A percentile compares a stretch with the other conserved stretches of the same genome.
These are phyloP conservation scores for Dione vanillae DNA, from an alignment of 2,888 invertebrate genomes.

Conservation along the genomic window DNA sequence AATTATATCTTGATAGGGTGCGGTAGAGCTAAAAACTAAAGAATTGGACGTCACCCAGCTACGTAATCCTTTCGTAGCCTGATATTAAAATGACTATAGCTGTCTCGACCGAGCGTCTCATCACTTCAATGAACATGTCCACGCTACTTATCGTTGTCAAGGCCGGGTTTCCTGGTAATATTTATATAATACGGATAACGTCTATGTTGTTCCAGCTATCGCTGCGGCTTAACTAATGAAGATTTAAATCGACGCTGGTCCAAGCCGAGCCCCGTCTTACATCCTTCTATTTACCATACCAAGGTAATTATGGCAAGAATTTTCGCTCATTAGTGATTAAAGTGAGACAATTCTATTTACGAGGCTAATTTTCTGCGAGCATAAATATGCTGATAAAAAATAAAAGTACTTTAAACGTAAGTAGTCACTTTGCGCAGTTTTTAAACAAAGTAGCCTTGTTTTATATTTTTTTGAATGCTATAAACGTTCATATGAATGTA, in stretches of 20 bases:
- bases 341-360: constrained; percentile 47
- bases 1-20: constrained; percentile 34
- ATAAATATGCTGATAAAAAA: constrained; percentile 40
- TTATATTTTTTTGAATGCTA: constrained; percentile 11
- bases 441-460: neutral
- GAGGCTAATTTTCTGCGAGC: constrained; percentile 42
- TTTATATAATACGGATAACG: constrained; percentile 55
- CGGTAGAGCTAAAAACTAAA: constrained; percentile 10
- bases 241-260: constrained; percentile 94
- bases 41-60: constrained; percentile 34
- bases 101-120: constrained; percentile 55
- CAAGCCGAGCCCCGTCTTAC: constrained; percentile 88
- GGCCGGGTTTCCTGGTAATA: constrained; percentile 64
- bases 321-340: constrained; percentile 47
- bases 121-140: constrained; percentile 63
- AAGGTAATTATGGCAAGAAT: constrained; percentile 80
- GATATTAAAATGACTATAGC: constrained; percentile 45
- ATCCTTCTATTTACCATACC: constrained; percentile 93
- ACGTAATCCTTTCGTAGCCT: constrained; percentile 32
- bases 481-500: neutral
- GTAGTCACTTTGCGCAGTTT: constrained; percentile 25
- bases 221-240: constrained; percentile 92
- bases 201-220: constrained; percentile 86
- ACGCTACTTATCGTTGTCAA: constrained; percentile 58
- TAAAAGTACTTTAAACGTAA: constrained; percentile 29